phyloP scores from a whole-genome alignment of 2,797 vertebrate species.

The Eutrigla gurnardus region DNA sequence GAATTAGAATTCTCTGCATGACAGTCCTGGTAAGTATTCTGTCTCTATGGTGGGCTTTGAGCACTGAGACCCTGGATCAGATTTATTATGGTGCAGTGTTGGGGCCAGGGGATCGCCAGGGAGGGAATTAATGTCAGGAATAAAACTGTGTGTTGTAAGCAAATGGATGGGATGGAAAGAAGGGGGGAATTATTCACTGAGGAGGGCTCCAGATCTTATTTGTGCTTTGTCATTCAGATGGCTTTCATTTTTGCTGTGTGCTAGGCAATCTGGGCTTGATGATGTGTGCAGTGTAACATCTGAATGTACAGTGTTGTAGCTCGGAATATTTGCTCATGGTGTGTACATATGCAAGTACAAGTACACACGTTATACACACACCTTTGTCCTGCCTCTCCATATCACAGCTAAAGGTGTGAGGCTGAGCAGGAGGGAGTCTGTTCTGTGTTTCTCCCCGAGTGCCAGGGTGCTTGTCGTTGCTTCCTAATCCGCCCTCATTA shows the following conservation, averaged over 20 bases:
- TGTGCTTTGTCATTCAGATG: slow-evolving; percentile 81
- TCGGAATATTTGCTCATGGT: slow-evolving; percentile 14
- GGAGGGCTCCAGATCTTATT: slow-evolving; percentile 66
- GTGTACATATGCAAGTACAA: background rate
- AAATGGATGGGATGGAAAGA: slow-evolving; percentile 47
- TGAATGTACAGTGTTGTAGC: slow-evolving; percentile 18
- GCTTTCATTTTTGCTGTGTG: slow-evolving; percentile 63
- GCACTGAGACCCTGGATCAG: slow-evolving; percentile 72
- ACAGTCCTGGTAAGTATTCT: slow-evolving; percentile 87
- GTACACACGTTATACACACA: background rate
- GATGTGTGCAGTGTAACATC: slow-evolving; percentile 17
- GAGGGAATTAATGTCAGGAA: slow-evolving; percentile 69
- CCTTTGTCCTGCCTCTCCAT: slow-evolving; percentile 1
- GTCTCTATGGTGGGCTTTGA: slow-evolving; percentile 79
- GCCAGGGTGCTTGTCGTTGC: slow-evolving; percentile 50
- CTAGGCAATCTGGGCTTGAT: slow-evolving; percentile 45
- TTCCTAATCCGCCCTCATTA: slow-evolving; percentile 69
- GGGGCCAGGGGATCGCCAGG: slow-evolving; percentile 69
- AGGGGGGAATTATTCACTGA: slow-evolving; percentile 41
- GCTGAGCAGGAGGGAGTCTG: slow-evolving; percentile 29
- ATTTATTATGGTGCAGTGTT: slow-evolving; percentile 81
- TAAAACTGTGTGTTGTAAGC: slow-evolving; percentile 54
- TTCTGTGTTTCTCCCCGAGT: slow-evolving; percentile 47
- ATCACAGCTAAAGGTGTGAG: slow-evolving; percentile 56
- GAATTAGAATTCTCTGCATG: slow-evolving; percentile 88